phyloP scores from a whole-genome alignment of 1,140 invertebrate species.

The Psilanteris sp. region DNA sequence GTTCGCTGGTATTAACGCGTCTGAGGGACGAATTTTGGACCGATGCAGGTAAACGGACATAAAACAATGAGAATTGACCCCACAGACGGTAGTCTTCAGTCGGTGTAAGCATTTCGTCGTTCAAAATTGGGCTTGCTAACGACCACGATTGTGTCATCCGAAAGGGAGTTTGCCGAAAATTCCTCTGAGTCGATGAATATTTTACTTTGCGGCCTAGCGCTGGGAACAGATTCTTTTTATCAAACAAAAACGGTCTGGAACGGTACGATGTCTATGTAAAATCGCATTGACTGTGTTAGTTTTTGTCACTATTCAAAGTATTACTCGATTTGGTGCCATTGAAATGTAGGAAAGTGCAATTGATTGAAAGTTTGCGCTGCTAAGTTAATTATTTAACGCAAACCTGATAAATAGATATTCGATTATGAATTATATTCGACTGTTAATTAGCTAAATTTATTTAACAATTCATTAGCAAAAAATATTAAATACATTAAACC shows the following conservation, averaged over 20 bases:
- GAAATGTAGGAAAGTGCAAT: too few relatives aligned
- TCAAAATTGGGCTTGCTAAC: conserved; percentile 60
- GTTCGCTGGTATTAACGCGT: conserved; percentile 62
- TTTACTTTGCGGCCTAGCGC: conserved; percentile 42
- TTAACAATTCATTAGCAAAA: too few relatives aligned
- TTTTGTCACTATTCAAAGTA: too few relatives aligned
- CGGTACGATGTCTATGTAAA: too few relatives aligned
- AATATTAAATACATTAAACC: too few relatives aligned
- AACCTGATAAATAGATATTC: too few relatives aligned
- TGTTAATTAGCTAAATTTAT: too few relatives aligned
- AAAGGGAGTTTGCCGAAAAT: conserved; percentile 50
- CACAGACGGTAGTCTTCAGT: conserved; percentile 50
- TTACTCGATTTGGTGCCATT: too few relatives aligned
- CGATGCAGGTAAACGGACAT: conserved; percentile 38
- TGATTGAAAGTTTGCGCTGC: too few relatives aligned
- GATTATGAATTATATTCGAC: too few relatives aligned
- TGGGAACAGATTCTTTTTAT: conserved; percentile 36
- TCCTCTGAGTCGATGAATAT: conserved; percentile 63
- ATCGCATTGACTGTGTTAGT: too few relatives aligned
- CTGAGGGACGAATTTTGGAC: conserved; percentile 42
- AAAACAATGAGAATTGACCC: conserved; percentile 60
- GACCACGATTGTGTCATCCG: conserved; percentile 67
- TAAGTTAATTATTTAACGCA: too few relatives aligned
- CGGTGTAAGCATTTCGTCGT: conserved; percentile 51
- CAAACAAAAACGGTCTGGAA: conserved; percentile 29